Evolutionary conservation across 2,113 vertebrate genomes (phyloP), one percentile per base, ranked within the genome.

Genomic region (Dendropsophus ebraccatus): DNA sequence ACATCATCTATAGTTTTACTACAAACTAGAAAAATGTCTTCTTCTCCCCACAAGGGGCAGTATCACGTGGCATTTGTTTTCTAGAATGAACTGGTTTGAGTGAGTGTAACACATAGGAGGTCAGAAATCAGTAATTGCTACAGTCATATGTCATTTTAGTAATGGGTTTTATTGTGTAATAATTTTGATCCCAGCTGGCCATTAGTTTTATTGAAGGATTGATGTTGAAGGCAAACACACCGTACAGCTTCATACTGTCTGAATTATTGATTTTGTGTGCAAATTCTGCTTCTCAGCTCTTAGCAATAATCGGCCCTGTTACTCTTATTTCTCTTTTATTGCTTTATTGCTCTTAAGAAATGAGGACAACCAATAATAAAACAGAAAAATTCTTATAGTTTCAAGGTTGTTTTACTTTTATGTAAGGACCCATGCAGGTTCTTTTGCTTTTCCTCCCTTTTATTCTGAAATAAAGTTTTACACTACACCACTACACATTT

Each of bases 241-340:
- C 19, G 9, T 37, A 14, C 37, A 37, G 72, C 2, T 54, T 54
- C 1, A 65, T 41, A 2, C 52, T 83, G 1, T 23, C 78, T 60
- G 35, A 67, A 67, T 60, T 83, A 82, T 80, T 80, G 56, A 62
- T 80, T 62, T 62, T 80, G 10, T 62, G 78, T 62, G 30, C 7
- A 25, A 37, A 80, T 30, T 35, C 28, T 60, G 54, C 52, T 41
- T 60, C 54, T 37, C 7, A 58, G 19, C 77, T 37, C 54, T 37
- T 8, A 45, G 23, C 56, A 80, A 80, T 80, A 62, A 41, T 80
- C 32, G 9, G 23, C 56, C 14, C 9, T 17, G 32, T 37, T 37
- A 25, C 12, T 25, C 17, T 45, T 56, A n/a, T 19, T 8, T 62
- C 65, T 13, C 9, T 1, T 69, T 69, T 32, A 30, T 67, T 67